Evolutionary conservation across 92 coral and sea anemone species (phyloP).

Genomic region (Paragorgia papillata): DNA sequence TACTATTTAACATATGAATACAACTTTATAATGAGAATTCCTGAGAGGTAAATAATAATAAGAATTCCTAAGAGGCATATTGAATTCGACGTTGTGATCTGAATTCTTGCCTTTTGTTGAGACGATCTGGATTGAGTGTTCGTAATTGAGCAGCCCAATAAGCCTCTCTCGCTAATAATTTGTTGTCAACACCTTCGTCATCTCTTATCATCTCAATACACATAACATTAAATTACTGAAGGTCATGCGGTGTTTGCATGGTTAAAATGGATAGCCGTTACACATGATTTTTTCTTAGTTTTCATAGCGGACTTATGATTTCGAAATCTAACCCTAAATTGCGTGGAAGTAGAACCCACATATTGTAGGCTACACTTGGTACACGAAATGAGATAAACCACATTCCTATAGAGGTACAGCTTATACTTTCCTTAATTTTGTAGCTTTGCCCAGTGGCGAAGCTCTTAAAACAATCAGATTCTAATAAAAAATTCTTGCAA

Average conservation of each 20-base stretch:
- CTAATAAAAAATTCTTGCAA: conserved; percentile 13
- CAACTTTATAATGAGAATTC: too few species aligned
- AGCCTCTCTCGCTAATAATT: not conserved
- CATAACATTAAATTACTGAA: not conserved
- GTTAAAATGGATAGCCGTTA: not conserved
- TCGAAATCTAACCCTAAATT: conserved; percentile 37
- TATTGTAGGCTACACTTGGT: conserved; percentile 36
- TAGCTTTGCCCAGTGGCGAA: conserved; percentile 25
- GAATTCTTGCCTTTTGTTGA: not conserved
- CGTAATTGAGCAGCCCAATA: not conserved
- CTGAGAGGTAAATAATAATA: too few species aligned
- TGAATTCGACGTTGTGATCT: too few species aligned
- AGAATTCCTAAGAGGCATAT: too few species aligned
- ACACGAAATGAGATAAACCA: conserved; percentile 26
- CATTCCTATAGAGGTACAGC: conserved; percentile 32
- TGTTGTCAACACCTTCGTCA: not conserved
- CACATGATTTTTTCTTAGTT: not conserved
- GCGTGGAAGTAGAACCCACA: conserved; percentile 30
- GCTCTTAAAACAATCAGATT: conserved; percentile 28
- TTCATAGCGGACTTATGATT: not conserved
- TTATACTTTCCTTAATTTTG: conserved; percentile 3
- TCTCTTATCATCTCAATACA: not conserved
- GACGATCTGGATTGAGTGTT: not conserved
- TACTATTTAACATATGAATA: too few species aligned
- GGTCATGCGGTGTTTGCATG: not conserved